Evolutionary conservation across 2,888 invertebrate species (phyloP).

Genomic region (Tipula confusa): DNA sequence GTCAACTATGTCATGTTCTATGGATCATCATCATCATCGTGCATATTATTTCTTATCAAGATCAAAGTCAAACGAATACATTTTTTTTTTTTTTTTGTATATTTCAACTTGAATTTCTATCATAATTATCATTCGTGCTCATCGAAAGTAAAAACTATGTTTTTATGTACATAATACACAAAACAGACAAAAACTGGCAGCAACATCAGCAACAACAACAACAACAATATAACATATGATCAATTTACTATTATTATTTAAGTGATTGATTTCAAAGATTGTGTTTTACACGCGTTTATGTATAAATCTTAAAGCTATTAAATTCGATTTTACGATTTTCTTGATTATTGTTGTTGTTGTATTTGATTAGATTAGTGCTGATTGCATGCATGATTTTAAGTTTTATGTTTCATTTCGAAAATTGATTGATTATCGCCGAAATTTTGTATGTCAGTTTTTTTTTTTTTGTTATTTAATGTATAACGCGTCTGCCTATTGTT

Average conservation of each 20-base stretch:
- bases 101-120: neutral
- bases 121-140: conserved; percentile 8
- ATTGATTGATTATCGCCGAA: conserved; percentile 25
- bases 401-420: neutral
- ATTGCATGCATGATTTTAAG: neutral
- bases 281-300: neutral
- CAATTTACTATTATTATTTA: conserved; percentile 5
- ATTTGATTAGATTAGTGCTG: conserved; percentile 15
- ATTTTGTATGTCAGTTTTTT: neutral
- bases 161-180: neutral
- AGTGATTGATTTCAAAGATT: conserved; percentile 20
- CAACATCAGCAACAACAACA: neutral
- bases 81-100: neutral
- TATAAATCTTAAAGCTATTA: neutral
- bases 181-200: neutral
- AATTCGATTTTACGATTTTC: neutral
- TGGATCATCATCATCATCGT: neutral
- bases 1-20: neutral
- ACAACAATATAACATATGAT: neutral
- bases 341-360: neutral
- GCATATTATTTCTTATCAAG: neutral
- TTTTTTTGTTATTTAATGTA: neutral
- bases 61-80: neutral
- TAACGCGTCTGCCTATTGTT: neutral
- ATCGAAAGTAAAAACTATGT: neutral